Conservation (phyloP, 2,113 vertebrate species). For the Ia io region DNA sequence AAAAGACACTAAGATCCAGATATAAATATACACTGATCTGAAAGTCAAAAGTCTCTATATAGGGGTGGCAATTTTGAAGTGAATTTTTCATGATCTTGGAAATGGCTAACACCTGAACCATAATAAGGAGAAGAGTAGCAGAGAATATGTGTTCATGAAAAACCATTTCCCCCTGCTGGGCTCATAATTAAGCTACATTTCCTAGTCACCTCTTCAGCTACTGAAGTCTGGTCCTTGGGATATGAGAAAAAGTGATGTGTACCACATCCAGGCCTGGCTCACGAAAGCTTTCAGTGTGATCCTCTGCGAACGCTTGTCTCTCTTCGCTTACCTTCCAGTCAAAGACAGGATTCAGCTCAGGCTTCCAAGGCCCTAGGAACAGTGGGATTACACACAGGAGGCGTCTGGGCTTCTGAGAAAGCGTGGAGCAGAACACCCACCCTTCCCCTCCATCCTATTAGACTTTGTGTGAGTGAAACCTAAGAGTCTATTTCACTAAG, state of each 20-base stretch:
- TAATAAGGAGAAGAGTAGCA: not conserved
- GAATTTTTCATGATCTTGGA: not conserved
- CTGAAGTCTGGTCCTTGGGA: not conserved
- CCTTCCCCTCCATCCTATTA: not conserved
- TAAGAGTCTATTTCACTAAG: not conserved
- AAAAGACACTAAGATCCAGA: not conserved
- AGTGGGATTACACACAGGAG: not conserved
- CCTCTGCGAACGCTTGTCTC: accelerated
- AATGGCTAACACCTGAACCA: not conserved
- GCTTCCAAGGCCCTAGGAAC: not conserved
- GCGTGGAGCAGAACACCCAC: not conserved
- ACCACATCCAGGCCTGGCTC: not conserved
- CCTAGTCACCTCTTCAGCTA: not conserved
- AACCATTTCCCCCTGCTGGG: not conserved
- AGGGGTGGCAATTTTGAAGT: not conserved
- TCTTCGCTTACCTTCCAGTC: not conserved
- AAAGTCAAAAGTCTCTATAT: slow-evolving; percentile 15
- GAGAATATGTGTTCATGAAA: not conserved
- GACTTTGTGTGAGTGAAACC: not conserved
- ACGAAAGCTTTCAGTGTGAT: not conserved
- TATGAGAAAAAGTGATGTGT: not conserved
- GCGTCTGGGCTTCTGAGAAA: not conserved
- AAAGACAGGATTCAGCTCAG: not conserved
- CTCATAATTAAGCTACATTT: not conserved
- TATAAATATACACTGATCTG: not conserved